Evolutionary conservation across 2,888 invertebrate species (phyloP).

Genomic region (Pandemis cinnamomeana): DNA sequence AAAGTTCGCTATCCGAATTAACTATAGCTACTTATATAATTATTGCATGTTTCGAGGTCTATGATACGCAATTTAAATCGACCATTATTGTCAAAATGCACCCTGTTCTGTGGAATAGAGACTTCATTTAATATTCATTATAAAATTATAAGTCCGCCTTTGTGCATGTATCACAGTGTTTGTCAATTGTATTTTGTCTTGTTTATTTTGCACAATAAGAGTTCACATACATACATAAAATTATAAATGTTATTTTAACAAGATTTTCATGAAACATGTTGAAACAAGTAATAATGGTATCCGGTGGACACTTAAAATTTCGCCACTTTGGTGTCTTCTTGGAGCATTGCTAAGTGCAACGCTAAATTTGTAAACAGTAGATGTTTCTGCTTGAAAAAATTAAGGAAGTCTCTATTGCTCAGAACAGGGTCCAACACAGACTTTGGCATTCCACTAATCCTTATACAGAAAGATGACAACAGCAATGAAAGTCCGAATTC

Average conservation of each 20-base stretch:
- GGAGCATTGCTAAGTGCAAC: too few relatives aligned
- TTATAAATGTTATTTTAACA: too few relatives aligned
- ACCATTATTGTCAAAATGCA: neutral
- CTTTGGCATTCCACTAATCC: neutral
- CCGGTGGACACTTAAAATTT: too few relatives aligned
- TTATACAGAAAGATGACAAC: neutral
- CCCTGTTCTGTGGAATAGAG: neutral
- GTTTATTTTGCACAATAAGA: too few relatives aligned
- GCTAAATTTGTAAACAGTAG: too few relatives aligned
- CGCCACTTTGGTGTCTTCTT: too few relatives aligned
- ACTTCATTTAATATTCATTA: neutral
- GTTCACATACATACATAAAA: too few relatives aligned
- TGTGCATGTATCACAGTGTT: too few relatives aligned
- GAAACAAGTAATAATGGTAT: too few relatives aligned
- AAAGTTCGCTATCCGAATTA: conserved; percentile 49
- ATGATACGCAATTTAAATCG: conserved; percentile 52
- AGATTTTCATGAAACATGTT: too few relatives aligned
- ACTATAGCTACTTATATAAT: conserved; percentile 67
- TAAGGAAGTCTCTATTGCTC: neutral
- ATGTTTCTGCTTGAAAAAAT: neutral
- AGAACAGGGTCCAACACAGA: neutral
- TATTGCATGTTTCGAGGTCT: conserved; percentile 77
- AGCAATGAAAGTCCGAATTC: neutral
- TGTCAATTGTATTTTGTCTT: too few relatives aligned
- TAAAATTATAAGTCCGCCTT: too few relatives aligned